These are phyloP conservation scores for Halisarca cf. caerulea DNA, from an alignment of 37 sponge, comb jelly and placozoan species.

Conservation along the genomic window DNA sequence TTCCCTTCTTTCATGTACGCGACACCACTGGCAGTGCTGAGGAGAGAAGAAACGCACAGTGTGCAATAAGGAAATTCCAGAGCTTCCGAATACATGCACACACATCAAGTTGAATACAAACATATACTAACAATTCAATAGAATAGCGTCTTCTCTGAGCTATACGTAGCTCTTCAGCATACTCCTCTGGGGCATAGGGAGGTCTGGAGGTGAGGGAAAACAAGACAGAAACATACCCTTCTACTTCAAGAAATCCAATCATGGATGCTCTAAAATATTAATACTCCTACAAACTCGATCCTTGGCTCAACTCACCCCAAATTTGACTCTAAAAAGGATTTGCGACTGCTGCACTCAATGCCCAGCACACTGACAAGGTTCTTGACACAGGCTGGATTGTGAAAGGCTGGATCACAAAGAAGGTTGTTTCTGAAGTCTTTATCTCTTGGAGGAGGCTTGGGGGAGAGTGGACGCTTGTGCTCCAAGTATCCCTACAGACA, in stretches of 20 bases:
- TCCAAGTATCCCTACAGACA: constrained; percentile 32
- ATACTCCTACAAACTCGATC: not conserved
- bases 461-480: constrained; percentile 9
- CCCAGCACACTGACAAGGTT: constrained; percentile 60
- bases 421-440: constrained; percentile 39
- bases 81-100: not conserved
- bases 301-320: not conserved
- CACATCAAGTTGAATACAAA: not conserved
- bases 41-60: too few relatives aligned
- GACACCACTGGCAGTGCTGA: constrained; percentile 77
- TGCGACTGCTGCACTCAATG: not conserved
- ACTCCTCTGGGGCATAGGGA: constrained; percentile 42
- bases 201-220: constrained; percentile 17
- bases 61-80: too few relatives aligned
- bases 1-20: constrained; percentile 61
- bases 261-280: not conserved
- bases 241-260: not conserved
- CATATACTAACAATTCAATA: constrained; percentile 62
- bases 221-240: not conserved
- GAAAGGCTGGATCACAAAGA: constrained; percentile 50
- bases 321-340: constrained; percentile 27
- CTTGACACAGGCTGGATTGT: constrained; percentile 57
- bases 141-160: constrained; percentile 69
- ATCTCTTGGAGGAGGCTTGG: not conserved
- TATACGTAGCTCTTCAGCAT: constrained; percentile 50